Base-by-base conservation (phyloP, 2,113 vertebrate species). In the Pseudopipra pipra region DNA sequence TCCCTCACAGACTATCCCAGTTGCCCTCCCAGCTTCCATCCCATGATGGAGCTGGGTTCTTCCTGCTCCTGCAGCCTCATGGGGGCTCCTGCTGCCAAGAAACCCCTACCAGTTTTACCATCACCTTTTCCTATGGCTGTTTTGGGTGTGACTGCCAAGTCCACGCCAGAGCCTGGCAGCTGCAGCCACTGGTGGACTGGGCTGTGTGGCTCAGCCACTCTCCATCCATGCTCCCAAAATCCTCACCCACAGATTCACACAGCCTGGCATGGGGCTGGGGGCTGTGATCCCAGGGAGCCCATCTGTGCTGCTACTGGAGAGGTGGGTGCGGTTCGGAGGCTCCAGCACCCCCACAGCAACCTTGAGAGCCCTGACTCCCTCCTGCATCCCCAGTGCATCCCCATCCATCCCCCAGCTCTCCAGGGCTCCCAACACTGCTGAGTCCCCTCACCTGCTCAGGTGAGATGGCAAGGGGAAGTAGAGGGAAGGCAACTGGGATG, bases 291-390 rank as follows among this genome's bases (percentile, higher is more conserved):
- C 3, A 18, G 23, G 21, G 35, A 43, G 22, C n/a, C 21, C 9
- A 2, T 25, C 61, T 3, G 3, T 49, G 62, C 22, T 12, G 3
- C 23, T 76, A 16, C n/a, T 2, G 4, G 7, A 23, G 61, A 12
- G 18, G 5, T 6, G 39, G 46, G 56, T 33, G 5, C 0, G 5
- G 13, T 52, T 44, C 3, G 0, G 51, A 25, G n/a, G 44, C 52
- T 66, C 58, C 14, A 14, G 27, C 43, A 33, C 11, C 6, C 5
- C 18, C 0, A 4, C 33, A 20, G 46, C 61, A 4, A 13, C 49
- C 30, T 25, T 1, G 3, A 44, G 65, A 62, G 39, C 44, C 22
- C 54, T 1, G 1, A 9, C 33, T 33, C 24, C 33, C 15, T 70
- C 30, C 81, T 30, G 27, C 33, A 23, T 76, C 27, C 35, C 12